Evolutionary conservation across 1,140 invertebrate genomes (phyloP), one percentile per base, ranked within the genome.

Genomic region (Drosophila murphyi): DNA sequence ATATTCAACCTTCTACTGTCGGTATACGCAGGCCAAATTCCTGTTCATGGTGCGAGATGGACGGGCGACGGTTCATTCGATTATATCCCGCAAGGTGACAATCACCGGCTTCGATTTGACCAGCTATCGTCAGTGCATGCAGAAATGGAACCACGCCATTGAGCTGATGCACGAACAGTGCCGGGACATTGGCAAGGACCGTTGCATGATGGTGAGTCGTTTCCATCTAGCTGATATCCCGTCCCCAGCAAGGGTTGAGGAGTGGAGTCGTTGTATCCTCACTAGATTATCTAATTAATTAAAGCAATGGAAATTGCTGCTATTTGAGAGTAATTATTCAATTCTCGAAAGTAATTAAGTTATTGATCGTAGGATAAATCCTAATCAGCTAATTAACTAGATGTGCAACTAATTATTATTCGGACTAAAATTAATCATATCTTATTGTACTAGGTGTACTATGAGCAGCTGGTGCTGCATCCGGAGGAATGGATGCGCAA

Each of bases 21-120:
- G 29, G 48, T 70, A 57, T 55, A 28, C 52, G 75, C 73, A 92
- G 92, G 92, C 98, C 39, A 99, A 99, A 93, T 99, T 99, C 93
- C 95, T 99, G 79, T 97, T 99, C 92, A 99, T 99, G 98, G 96
- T 99, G 55, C 95, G 99, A 76, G 99, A 99, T 93, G 99, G 99
- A 3, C 95, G 99, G 61, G 98, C 98, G 35, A 98, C 98, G 6
- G 98, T 99, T 56, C 98, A 99, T 94, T 99, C 98, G 56, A 99
- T 99, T 92, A 97, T 99, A 93, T 97, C 97, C n/a, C 94, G 98
- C 90, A 97, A 98, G 95, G 97, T 99, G 56, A 99, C 98, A 52
- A 99, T 99, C 90, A 98, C 98, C 20, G 99, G 99, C 2, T 99
- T 99, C 94, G 98, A 99, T 93, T 93, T 99, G 88, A 95, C 95